Evolutionary conservation across 2,797 vertebrate species (phyloP).

Genomic region (Alosa sapidissima): DNA sequence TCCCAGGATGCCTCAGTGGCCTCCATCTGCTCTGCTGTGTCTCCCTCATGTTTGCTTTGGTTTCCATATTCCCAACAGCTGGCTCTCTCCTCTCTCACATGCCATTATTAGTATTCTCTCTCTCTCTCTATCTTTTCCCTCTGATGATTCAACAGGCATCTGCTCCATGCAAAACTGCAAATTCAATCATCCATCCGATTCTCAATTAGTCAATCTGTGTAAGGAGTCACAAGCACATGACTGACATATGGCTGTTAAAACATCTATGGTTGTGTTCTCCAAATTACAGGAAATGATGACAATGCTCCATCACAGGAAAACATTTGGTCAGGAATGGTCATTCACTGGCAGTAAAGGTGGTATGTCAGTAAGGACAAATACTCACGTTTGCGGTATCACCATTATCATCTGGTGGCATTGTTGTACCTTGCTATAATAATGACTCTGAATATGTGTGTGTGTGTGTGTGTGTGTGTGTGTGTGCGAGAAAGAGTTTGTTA

Average conservation of each 20-base stretch:
- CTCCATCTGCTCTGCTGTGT: slow-evolving; percentile 16
- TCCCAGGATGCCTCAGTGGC: neutral
- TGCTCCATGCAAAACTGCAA: slow-evolving; percentile 11
- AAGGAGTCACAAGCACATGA: neutral
- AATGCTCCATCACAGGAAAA: neutral
- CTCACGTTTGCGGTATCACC: neutral
- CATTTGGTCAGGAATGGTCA: neutral
- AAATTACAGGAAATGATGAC: neutral
- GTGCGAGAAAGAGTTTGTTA: neutral
- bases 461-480: neutral
- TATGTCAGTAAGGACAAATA: too few species aligned
- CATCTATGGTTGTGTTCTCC: neutral
- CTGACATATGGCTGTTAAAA: neutral
- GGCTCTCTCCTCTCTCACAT: neutral
- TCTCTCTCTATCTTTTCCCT: neutral
- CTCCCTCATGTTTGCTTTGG: slow-evolving; percentile 13
- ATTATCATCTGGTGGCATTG: neutral
- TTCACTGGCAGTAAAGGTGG: neutral
- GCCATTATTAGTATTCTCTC: neutral
- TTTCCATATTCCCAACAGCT: slow-evolving; percentile 17
- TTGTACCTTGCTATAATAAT: neutral
- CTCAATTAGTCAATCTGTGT: neutral
- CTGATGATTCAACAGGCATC: slow-evolving; percentile 14
- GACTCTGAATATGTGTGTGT: neutral
- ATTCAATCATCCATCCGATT: neutral